These are phyloP conservation scores for Tragelaphus scriptus DNA, from an alignment of 2,113 vertebrate genomes.

Conservation along the genomic window DNA sequence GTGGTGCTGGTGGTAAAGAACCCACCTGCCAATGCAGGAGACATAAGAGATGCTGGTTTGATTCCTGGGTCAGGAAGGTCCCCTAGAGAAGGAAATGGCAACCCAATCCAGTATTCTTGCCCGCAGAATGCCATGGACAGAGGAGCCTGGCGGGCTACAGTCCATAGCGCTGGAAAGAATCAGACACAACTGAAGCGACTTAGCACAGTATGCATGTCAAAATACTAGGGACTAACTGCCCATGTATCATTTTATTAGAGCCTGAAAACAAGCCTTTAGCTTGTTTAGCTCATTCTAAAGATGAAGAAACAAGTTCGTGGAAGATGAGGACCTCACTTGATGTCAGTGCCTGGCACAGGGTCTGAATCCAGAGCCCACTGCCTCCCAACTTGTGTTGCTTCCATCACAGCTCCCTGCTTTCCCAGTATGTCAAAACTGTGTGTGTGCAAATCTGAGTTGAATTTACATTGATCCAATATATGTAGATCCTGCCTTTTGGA, in stretches of 20 bases:
- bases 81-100: background rate
- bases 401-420: background rate
- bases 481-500: background rate
- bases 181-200: background rate
- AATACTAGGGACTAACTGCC: background rate
- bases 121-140: background rate
- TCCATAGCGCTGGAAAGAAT: background rate
- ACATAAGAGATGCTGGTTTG: background rate
- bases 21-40: background rate
- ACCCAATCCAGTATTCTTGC: background rate
- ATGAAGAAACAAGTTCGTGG: background rate
- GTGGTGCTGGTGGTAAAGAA: background rate
- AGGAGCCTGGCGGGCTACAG: background rate
- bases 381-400: background rate
- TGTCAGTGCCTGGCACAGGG: background rate
- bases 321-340: background rate
- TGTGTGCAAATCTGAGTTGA: background rate
- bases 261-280: background rate
- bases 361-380: background rate
- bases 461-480: background rate
- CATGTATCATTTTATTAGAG: background rate
- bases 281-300: background rate
- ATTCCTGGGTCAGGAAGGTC: background rate
- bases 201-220: background rate
- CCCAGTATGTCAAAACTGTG: background rate